Conservation (phyloP, 1,140 invertebrate species). For the Triops cancriformis region DNA sequence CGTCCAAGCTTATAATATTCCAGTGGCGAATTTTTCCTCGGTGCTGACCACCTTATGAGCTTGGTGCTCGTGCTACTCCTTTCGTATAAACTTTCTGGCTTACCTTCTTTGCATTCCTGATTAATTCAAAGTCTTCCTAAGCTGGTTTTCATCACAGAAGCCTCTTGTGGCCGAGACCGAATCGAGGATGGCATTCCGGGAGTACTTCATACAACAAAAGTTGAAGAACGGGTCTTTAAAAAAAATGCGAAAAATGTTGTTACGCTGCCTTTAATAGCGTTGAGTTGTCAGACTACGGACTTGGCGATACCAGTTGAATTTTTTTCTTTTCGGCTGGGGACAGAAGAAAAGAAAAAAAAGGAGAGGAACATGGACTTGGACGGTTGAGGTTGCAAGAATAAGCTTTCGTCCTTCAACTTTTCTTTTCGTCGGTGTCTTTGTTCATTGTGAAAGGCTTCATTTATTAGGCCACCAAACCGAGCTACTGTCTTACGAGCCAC, state of each 20-base stretch:
- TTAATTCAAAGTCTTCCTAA: neutral
- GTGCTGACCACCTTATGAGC: too few species aligned
- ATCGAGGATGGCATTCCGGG: too few species aligned
- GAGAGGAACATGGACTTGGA: neutral
- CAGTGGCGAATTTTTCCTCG: neutral
- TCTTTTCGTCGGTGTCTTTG: conserved; percentile 4
- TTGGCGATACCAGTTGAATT: neutral
- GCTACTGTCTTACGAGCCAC: conserved; percentile 5
- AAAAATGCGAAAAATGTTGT: conserved; percentile 10
- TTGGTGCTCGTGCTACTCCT: too few species aligned
- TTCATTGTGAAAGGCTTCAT: conserved; percentile 14
- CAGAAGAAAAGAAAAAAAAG: too few species aligned
- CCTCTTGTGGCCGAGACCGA: neutral
- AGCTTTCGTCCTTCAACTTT: neutral
- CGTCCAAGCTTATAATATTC: neutral
- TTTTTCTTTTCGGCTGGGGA: neutral
- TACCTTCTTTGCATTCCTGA: too few species aligned
- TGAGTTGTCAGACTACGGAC: neutral
- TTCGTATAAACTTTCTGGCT: too few species aligned
- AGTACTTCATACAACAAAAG: neutral
- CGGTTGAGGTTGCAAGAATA: conserved; percentile 1
- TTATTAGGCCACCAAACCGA: conserved; percentile 9
- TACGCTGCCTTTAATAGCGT: conserved; percentile 13
- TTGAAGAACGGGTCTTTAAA: neutral
- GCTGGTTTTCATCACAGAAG: neutral